A percentile compares a stretch with the other conserved stretches of the same genome.
phyloP scores from a whole-genome alignment of 2,888 invertebrate species.

The Lithodes maja region DNA sequence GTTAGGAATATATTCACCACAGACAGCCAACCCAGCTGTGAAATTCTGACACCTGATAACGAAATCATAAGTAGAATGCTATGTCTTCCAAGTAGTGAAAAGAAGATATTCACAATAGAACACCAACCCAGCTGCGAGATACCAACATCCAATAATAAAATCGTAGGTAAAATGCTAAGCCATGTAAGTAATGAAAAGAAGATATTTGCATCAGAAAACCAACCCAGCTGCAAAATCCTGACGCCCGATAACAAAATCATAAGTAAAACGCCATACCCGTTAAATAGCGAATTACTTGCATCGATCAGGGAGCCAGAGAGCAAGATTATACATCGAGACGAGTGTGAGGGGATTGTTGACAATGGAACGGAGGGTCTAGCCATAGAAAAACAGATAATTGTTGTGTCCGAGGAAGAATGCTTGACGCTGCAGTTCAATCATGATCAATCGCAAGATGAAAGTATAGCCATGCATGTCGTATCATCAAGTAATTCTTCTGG shows the following conservation, averaged over 20 bases:
- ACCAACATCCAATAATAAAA: background rate
- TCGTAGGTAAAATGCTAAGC: background rate
- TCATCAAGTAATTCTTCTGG: background rate
- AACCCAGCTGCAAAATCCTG: background rate
- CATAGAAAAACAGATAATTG: constrained; percentile 16
- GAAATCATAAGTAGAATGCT: too few relatives aligned
- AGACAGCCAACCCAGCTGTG: too few relatives aligned
- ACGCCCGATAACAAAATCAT: too few relatives aligned
- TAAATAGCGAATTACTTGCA: background rate
- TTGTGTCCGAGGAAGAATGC: constrained; percentile 1
- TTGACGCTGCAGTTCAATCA: constrained; percentile 24
- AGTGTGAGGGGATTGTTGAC: constrained; percentile 9
- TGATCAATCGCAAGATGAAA: background rate
- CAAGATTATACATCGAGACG: constrained; percentile 1
- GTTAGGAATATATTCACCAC: too few relatives aligned
- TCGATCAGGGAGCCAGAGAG: constrained; percentile 2
- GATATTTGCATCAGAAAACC: background rate
- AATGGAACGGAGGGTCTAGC: background rate
- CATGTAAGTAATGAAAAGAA: background rate
- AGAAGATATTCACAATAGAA: background rate
- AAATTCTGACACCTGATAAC: too few relatives aligned
- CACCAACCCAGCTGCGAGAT: background rate
- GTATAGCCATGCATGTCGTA: background rate
- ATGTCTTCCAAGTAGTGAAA: too few relatives aligned
- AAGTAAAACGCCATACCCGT: too few relatives aligned